Conservation (phyloP, 2,113 vertebrate species). For the Daphoenositta chrysoptera region DNA sequence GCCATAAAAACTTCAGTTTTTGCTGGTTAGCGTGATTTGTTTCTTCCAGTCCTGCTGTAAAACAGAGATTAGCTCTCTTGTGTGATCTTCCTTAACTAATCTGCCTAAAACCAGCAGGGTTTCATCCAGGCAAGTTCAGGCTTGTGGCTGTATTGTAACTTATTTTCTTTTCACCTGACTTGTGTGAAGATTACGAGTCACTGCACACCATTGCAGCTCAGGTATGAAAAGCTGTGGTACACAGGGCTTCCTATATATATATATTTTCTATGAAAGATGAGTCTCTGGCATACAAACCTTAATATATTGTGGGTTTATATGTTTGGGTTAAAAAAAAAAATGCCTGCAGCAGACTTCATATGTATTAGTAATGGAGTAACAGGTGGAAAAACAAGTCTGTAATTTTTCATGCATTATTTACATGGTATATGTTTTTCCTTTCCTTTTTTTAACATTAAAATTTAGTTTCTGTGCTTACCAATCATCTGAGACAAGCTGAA, state of each 20-base stretch:
- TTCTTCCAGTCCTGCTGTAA: neutral
- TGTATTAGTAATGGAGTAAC: neutral
- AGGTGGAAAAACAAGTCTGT: neutral
- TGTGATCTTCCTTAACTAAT: neutral
- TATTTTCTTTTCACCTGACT: neutral
- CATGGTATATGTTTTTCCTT: neutral
- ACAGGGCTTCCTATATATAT: no score
- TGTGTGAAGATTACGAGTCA: neutral
- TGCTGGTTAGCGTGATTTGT: neutral
- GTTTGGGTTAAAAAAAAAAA: neutral
- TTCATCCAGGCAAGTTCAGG: neutral
- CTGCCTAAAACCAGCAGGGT: neutral
- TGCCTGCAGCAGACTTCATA: neutral
- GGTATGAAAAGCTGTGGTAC: neutral
- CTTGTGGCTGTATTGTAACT: neutral
- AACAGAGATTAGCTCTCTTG: neutral
- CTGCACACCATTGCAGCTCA: neutral
- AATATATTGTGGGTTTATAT: neutral
- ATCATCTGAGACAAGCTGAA: conserved; percentile 10
- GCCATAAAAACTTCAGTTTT: neutral
- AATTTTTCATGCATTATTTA: conserved; percentile 45
- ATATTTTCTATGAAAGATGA: neutral
- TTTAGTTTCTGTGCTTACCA: neutral
- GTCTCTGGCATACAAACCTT: neutral
- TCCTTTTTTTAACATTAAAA: neutral